Evolutionary conservation across 2,888 invertebrate genomes (phyloP), one percentile per base, ranked within the genome.

Genomic region (Leptopilina drosophilae): DNA sequence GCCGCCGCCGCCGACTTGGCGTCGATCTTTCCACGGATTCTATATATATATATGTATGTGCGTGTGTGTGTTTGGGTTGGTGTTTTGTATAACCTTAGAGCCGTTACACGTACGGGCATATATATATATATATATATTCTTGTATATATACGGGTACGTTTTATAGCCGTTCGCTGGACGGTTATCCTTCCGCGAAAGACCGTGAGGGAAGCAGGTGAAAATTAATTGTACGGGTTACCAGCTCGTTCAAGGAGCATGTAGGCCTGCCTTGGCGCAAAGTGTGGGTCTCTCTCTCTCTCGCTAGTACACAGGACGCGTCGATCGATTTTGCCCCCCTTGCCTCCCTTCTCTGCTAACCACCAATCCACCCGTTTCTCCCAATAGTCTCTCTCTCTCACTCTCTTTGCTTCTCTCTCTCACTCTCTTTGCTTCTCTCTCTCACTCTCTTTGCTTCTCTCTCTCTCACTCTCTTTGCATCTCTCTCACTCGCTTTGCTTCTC

Each of bases 151-250:
- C 81, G 78, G 79, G 80, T 80, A 65, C 56, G 56, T 66, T 53
- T 33, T 46, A 59, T 65, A 65, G 67, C 40, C 66, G 69, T 53
- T 40, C 64, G 40, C 33, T n/a, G 66, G 65, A 15, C 66, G 77
- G 65, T 80, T 78, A 80, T 79, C 78, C 81, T 78, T 81, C 82
- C 82, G 83, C 81, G 82, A 81, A 81, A 81, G 83, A 80, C 76
- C 64, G 79, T 77, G 75, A 84, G 84, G 84, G 85, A 86, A 86
- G 85, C 88, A 89, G 89, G 89, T 89, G 89, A 87, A 87, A 89
- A 89, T 88, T 88, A 88, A 89, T 89, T 85, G 89, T 86, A 87
- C 88, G 87, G 86, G 88, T 87, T 88, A 85, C 86, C 85, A 84
- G 83, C 84, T 84, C 80, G 84, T 77, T 80, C 80, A 81, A 81